phyloP scores from a whole-genome alignment of 2,113 vertebrate genomes.

The Tragelaphus imberbis region DNA sequence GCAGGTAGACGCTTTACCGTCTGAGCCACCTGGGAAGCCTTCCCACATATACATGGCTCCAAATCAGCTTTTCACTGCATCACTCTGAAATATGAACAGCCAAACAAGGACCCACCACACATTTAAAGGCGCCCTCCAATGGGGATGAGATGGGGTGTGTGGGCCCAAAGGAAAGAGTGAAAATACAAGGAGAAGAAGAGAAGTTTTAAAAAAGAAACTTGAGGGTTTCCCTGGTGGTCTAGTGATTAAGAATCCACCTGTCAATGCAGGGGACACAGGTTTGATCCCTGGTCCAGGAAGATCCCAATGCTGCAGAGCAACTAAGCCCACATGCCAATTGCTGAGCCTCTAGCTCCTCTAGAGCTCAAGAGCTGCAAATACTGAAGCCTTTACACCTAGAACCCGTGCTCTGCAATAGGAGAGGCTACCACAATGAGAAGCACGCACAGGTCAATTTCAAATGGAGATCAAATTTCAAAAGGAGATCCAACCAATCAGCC shows the following conservation, averaged over 20 bases:
- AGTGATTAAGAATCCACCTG: not conserved
- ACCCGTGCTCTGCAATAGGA: not conserved
- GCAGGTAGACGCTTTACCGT: too few species aligned
- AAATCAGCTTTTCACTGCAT: not conserved
- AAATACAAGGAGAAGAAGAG: not conserved
- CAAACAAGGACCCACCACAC: not conserved
- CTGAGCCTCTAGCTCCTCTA: not conserved
- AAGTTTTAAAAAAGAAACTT: not conserved
- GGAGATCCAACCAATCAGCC: not conserved
- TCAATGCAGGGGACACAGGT: not conserved
- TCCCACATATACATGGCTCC: not conserved
- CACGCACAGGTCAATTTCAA: not conserved
- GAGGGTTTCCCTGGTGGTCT: not conserved
- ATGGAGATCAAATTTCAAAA: not conserved
- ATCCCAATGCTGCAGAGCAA: not conserved
- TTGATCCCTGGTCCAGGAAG: not conserved
- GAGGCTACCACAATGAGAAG: not conserved
- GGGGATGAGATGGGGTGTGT: too few species aligned
- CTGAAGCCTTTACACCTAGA: not conserved
- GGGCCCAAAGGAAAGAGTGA: not conserved
- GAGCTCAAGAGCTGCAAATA: not conserved
- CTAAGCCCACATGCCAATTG: not conserved
- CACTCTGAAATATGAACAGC: not conserved
- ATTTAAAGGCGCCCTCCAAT: not conserved
- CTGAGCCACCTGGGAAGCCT: too few species aligned